Conservation (phyloP, 2,888 invertebrate species). For the Heteromurus nitidus region DNA sequence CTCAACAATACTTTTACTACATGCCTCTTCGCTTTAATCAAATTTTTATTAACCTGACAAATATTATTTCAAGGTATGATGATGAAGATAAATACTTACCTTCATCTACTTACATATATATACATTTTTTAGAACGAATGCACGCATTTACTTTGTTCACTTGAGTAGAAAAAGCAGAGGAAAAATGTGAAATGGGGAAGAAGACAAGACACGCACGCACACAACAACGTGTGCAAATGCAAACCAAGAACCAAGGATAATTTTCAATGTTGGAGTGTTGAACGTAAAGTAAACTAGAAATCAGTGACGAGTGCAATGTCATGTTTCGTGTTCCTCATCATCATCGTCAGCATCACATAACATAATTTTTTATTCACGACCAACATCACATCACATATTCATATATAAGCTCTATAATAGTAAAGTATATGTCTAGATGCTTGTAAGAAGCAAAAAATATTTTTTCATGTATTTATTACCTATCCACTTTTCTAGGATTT, state of each 20-base stretch:
- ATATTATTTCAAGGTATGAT: too few species aligned
- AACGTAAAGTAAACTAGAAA: not conserved
- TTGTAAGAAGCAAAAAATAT: not conserved
- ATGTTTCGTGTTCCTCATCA: slow-evolving; percentile 13
- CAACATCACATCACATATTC: too few species aligned
- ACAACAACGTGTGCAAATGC: not conserved
- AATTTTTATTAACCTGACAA: not conserved
- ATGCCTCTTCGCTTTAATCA: not conserved
- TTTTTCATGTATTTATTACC: not conserved
- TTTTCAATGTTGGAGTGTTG: too few species aligned
- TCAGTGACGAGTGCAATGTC: slow-evolving; percentile 25
- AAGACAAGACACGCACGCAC: not conserved
- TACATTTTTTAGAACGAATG: not conserved
- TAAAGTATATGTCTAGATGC: too few species aligned
- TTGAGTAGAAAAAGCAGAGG: not conserved
- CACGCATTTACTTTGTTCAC: not conserved
- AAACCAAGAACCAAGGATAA: slow-evolving; percentile 1
- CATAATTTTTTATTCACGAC: too few species aligned
- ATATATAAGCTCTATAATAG: too few species aligned
- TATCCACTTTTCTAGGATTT: not conserved
- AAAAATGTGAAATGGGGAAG: not conserved
- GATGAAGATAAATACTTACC: not conserved
- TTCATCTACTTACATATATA: too few species aligned
- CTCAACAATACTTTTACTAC: too few species aligned
- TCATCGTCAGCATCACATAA: not conserved